Evolutionary conservation across 2,888 invertebrate species (phyloP), one percentile per base, ranked within the genome.

Genomic region (Operophtera brumata): DNA sequence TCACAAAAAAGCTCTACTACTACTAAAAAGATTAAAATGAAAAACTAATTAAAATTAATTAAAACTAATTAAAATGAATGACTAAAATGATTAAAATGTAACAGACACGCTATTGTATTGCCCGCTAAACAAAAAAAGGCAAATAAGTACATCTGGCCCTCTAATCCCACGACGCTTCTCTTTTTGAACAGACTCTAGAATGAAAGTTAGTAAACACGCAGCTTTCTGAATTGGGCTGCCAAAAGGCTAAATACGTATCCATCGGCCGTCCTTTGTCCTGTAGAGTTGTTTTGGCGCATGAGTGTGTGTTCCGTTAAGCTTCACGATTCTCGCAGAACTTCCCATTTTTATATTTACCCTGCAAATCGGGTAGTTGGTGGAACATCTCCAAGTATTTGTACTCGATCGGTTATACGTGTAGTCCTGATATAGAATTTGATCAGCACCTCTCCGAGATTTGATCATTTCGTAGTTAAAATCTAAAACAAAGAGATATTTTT

Each of bases 361-460:
- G 40, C 51, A 51, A 7, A 13, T 25, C 12, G 39, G 51, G 12
- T 25, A 32, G 42, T 42, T 8, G 1, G 51, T 65, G 0, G 70
- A 71, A 45, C 74, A 74, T 0, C 59, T 57, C 70, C 69, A 75
- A 0, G 35, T 46, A 13, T 58, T 48, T 0, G 28, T 7, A 8
- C 54, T 48, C 0, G 47, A 54, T 44, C 57, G 49, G 8, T 57
- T 59, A 43, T 64, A 75, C 0, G 70, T 70, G 43, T 54, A 69
- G 1, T 65, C 67, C 1, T 56, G 59, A 1, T 71, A 41, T 20
- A 68, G 34, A 3, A 73, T 36, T 7, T 73, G 35, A 9, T 64
- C 28, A 32, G 59, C 68, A 0, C 73, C 71, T 41, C 59, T 64
- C 41, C 67, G 65, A 0, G 71, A 76, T 20, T 41, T 53, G 6